Base-by-base conservation (phyloP, 2,888 invertebrate genomes). In the Diaprepes abbreviatus region DNA sequence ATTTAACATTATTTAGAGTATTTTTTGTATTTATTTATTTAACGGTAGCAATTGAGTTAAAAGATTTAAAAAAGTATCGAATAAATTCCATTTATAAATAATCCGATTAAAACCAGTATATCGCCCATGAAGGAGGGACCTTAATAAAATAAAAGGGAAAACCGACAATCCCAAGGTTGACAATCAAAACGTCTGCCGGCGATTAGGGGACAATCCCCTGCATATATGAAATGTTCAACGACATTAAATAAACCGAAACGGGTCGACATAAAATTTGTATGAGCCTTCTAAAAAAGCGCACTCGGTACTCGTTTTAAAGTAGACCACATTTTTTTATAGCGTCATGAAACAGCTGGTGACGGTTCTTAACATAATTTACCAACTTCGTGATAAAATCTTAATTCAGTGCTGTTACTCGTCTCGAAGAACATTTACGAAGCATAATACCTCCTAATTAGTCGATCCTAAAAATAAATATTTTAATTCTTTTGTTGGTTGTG, bases 321-420 rank as follows among this genome's bases (percentile, higher is more conserved):
- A 43, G 17, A 43, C 43, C 17, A 16, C 28, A 10, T 14, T 36
- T 38, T 55, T 55, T 55, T 57, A 57, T 57, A 9, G 40, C 14
- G 43, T 28, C 43, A 58, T 5, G 58, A 50, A 60, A 35, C 62
- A 52, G 62, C 62, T 63, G 62, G 24, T 40, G 28, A 58, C 36
- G 35, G 48, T 38, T 62, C 62, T 38, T 24, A 52, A 63, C 52
- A 63, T 52, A 63, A 63, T 52, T 52, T 38, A 52, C 52, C 52
- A 63, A 63, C 52, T 21, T 52, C 62, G 52, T 63, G 52, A 63
- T 52, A 60, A 60, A 60, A 48, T 60, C 60, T 60, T 60, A 60
- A 60, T 60, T 60, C 50, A 60, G 21, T 36, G 50, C 48, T 48
- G n/a, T 60, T 48, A 60, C 21, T 45, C 35, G 35, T 45, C 35